Evolutionary conservation across 2,113 vertebrate genomes (phyloP).

Genomic region (Burhinus oedicnemus): DNA sequence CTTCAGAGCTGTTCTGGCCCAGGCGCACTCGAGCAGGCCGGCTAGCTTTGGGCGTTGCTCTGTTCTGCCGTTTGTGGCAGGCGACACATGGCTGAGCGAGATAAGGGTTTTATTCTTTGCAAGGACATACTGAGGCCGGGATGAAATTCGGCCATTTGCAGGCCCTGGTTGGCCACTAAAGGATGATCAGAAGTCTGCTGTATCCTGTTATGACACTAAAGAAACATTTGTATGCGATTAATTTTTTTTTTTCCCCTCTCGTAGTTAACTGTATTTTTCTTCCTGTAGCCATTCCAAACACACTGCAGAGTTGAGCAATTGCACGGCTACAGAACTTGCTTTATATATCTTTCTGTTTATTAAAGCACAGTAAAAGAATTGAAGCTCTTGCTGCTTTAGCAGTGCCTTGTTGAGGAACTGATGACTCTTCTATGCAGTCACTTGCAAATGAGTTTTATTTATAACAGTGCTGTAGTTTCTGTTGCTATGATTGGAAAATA

Average conservation of each 20-base stretch:
- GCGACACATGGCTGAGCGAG: conserved; percentile 72
- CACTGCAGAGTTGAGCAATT: not conserved
- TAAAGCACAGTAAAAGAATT: not conserved
- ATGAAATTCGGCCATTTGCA: conserved; percentile 69
- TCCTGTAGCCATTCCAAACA: conserved; percentile 6
- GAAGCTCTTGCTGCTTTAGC: not conserved
- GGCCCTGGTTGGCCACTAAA: conserved; percentile 54
- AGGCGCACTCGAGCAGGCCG: not conserved
- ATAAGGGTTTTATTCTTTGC: conserved; percentile 76
- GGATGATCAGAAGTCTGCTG: conserved; percentile 50
- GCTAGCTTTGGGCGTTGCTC: conserved; percentile 72
- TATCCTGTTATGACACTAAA: conserved; percentile 75
- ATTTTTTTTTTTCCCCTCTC: not conserved
- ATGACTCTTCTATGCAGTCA: not conserved
- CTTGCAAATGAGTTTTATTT: conserved; percentile 62
- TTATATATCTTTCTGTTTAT: not conserved
- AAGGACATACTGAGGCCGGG: conserved; percentile 53
- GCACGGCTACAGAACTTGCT: not conserved
- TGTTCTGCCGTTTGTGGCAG: conserved; percentile 57
- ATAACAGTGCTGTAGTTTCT: conserved; percentile 50
- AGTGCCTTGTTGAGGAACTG: not conserved
- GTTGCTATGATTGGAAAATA: conserved; percentile 63
- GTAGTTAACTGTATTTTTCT: conserved; percentile 12
- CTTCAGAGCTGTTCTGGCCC: not conserved
- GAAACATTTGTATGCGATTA: conserved; percentile 43